Evolutionary conservation across 2,797 vertebrate genomes (phyloP), one percentile per base, ranked within the genome.

Genomic region (Halcyon chelicuti): DNA sequence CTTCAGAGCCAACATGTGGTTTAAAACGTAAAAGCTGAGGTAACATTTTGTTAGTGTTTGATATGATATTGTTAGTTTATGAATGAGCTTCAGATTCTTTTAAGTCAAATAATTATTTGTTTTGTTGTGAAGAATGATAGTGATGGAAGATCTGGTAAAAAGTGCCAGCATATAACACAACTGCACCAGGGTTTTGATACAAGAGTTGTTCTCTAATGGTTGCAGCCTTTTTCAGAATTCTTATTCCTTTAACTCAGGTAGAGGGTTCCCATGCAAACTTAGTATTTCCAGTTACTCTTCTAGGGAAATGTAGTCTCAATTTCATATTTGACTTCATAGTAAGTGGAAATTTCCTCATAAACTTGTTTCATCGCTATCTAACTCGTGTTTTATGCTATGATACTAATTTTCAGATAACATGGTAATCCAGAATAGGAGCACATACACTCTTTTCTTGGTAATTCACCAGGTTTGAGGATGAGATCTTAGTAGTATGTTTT

Each of bases 241-340:
- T 93, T 92, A 49, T 26, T 68, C 52, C 29, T 95, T 78, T 87
- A 55, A 73, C 31, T 71, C 4, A 5, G 12, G 46, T 78, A 91
- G 54, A 17, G 44, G 29, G 20, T 75, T 95, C 58, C 73, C 25
- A 77, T 72, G 46, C 33, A 58, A 58, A 73, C 42, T 62, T 93
- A 92, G 10, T 95, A 89, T 76, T 93, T 90, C 54, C 60, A 90
- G 3, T 85, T 86, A 70, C 78, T 94, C 66, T 44, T 91, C 62
- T 91, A 66, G 77, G 63, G 71, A 81, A 88, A 80, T 84, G 74
- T 93, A 85, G 42, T 80, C 46, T 90, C 49, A 51, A 2, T 95
- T 85, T 93, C 10, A 29, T 91, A 71, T 95, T 92, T 92, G 73
- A 39, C 77, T 71, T 46, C 11, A 3, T 46, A 21, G 44, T 21